phyloP scores from a whole-genome alignment of 2,888 invertebrate genomes.

The Drosophila demipolita region DNA sequence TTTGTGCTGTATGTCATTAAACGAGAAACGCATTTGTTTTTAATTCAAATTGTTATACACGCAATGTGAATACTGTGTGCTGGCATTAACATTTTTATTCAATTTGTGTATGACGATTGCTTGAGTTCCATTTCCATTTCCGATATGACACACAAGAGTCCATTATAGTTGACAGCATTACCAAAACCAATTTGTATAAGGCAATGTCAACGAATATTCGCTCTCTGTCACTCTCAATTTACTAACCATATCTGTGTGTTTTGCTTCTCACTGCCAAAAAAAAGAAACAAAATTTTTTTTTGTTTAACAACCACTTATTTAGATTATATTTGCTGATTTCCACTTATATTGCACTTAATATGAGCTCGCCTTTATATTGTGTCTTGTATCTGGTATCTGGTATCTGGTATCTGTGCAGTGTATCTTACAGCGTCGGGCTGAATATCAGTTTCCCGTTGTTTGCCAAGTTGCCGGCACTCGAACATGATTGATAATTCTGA shows the following conservation, averaged over 20 bases:
- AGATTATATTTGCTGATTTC: conserved; percentile 82
- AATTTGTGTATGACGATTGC: conserved; percentile 62
- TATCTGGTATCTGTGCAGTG: conserved; percentile 34
- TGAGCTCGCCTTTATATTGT: conserved; percentile 28
- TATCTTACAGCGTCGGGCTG: conserved; percentile 40
- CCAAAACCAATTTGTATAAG: conserved; percentile 71
- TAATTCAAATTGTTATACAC: conserved; percentile 40
- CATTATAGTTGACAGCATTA: conserved; percentile 74
- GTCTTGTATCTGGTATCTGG: conserved; percentile 27
- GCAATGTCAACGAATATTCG: conserved; percentile 49
- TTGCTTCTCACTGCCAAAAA: conserved; percentile 4
- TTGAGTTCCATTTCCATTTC: conserved; percentile 40
- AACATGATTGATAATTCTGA: conserved; percentile 80
- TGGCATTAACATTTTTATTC: conserved; percentile 77
- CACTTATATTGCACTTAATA: conserved; percentile 78
- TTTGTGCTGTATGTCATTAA: conserved; percentile 28
- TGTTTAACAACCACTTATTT: conserved; percentile 83
- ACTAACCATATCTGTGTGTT: background rate
- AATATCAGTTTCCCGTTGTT: conserved; percentile 45
- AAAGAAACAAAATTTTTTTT: conserved; percentile 46
- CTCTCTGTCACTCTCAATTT: conserved; percentile 6
- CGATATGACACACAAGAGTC: conserved; percentile 60
- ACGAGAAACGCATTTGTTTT: conserved; percentile 33
- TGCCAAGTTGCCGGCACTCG: conserved; percentile 64
- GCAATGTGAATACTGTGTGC: conserved; percentile 43